phyloP scores from a whole-genome alignment of 2,888 invertebrate species.

The Hirtodrosophila duncani region DNA sequence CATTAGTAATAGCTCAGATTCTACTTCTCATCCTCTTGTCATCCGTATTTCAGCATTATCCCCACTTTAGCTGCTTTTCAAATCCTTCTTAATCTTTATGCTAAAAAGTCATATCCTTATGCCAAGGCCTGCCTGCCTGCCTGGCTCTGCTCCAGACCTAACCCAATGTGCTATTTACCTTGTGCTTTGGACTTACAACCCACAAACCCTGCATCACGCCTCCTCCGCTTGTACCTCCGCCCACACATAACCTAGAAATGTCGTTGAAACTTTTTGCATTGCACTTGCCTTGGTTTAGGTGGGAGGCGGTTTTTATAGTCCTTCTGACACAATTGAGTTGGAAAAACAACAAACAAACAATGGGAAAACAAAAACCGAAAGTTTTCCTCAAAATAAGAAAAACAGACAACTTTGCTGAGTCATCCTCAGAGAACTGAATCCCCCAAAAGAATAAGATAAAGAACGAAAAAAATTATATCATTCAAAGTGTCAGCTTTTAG shows the following conservation, averaged over 20 bases:
- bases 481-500: constrained; percentile 29
- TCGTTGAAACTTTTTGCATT: constrained; percentile 19
- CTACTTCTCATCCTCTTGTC: no score
- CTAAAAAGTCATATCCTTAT: no score
- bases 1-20: no score
- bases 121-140: no score
- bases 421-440: constrained; percentile 6
- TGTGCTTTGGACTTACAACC: not conserved
- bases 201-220: no score
- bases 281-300: constrained; percentile 7
- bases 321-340: constrained; percentile 18
- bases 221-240: not conserved
- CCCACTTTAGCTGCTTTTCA: no score
- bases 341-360: constrained; percentile 19
- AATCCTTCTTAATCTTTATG: no score
- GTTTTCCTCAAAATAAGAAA: constrained; percentile 23
- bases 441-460: not conserved
- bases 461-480: constrained; percentile 28
- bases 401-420: constrained; percentile 30
- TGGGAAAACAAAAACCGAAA: constrained; percentile 14
- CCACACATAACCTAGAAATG: constrained; percentile 29
- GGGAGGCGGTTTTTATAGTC: constrained; percentile 9
- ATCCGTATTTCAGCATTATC: no score
- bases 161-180: not conserved
- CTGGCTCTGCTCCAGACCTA: constrained; percentile 3